Evolutionary conservation across 2,113 vertebrate species (phyloP), one percentile per base, ranked within the genome.

Genomic region (Leptosomus discolor): DNA sequence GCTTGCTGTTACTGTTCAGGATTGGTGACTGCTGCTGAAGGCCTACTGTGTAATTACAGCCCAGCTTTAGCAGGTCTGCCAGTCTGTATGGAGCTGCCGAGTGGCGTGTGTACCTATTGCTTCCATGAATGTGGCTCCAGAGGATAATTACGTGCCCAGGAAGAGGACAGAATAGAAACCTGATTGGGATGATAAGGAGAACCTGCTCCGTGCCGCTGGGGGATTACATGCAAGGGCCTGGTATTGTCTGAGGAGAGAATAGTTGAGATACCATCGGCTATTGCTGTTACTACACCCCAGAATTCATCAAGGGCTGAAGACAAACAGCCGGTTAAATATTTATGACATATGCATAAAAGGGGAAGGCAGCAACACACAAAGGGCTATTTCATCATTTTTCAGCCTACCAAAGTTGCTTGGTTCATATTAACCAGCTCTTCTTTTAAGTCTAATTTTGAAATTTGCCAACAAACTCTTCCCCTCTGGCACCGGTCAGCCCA

Each of bases 241-340:
- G 29, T 43, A 12, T 68, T 91, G 51, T 89, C 91, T 94, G 83
- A 89, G 82, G 73, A 88, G 37, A 87, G 37, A 84, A 37, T 36
- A 95, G 69, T 13, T 0, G 1, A 91, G 92, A 94, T 94, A 93
- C 36, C 23, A 91, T 92, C 32, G 0, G 61, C 83, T 92, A 69
- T 89, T 95, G 54, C 51, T 95, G 78, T 92, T 95, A 65, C 78
- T 94, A 77, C 81, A 90, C 43, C 34, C 84, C 54, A 73, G 92
- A 89, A 94, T 73, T 87, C 85, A 81, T 82, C 77, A 87, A 65
- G 80, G n/a, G 60, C 48, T 71, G 74, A 91, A 96, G 94, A 94
- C 77, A 88, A 96, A 91, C 37, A 85, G 32, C 3, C 2, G 7
- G 81, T 93, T 85, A 95, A 96, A 94, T 94, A 91, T 95, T 92